Evolutionary conservation across 2,113 vertebrate species (phyloP).

Genomic region (Collichthys lucidus): DNA sequence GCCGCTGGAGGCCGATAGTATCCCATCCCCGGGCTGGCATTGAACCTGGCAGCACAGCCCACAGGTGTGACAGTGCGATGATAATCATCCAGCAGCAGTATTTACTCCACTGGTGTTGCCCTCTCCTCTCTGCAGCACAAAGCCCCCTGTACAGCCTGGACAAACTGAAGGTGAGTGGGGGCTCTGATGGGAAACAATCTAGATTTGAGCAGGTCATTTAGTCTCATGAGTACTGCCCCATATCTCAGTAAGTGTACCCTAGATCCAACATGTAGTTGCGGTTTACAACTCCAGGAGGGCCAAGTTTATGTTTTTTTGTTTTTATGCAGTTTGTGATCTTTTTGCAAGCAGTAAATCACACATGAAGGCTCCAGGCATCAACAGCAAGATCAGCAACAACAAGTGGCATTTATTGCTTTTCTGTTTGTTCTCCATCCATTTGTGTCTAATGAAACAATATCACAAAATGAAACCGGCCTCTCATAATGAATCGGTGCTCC

Average conservation of each 20-base stretch:
- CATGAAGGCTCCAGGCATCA: slow-evolving; percentile 58
- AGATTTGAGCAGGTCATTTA: slow-evolving; percentile 34
- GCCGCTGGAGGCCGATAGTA: slow-evolving; percentile 39
- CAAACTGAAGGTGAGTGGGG: slow-evolving; percentile 60
- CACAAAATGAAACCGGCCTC: slow-evolving; percentile 33
- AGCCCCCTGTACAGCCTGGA: not conserved
- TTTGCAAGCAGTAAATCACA: slow-evolving; percentile 42
- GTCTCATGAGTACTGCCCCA: slow-evolving; percentile 39
- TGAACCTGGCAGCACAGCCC: slow-evolving; percentile 18
- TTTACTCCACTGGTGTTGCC: slow-evolving; percentile 33
- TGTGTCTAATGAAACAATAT: slow-evolving; percentile 46
- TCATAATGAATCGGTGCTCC: slow-evolving; percentile 31
- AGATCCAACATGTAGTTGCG: not conserved
- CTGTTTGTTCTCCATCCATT: slow-evolving; percentile 59
- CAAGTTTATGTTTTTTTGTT: slow-evolving; percentile 2
- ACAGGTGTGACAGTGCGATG: slow-evolving; percentile 32
- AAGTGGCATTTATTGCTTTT: slow-evolving; percentile 25
- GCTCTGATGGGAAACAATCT: slow-evolving; percentile 36
- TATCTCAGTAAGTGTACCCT: slow-evolving; percentile 32
- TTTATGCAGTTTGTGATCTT: slow-evolving; percentile 7
- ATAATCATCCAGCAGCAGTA: slow-evolving; percentile 41
- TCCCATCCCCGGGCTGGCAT: slow-evolving; percentile 3
- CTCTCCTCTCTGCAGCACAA: slow-evolving; percentile 21
- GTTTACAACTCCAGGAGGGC: slow-evolving; percentile 19
- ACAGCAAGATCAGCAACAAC: slow-evolving; percentile 25